Evolutionary conservation across 2,888 invertebrate genomes (phyloP).

Genomic region (Limnephilus marmoratus): DNA sequence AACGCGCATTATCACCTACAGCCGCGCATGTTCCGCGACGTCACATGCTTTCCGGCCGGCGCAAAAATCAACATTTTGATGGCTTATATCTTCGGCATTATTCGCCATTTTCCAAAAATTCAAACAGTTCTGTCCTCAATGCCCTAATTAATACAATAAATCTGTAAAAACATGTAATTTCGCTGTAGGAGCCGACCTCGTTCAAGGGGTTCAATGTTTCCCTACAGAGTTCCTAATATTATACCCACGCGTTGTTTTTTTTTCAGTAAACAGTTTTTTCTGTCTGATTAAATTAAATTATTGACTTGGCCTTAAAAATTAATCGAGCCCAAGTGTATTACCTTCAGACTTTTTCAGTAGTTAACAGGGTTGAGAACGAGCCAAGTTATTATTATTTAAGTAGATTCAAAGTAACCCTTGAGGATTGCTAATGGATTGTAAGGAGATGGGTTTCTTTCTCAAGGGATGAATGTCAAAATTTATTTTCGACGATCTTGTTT

Average conservation of each 20-base stretch:
- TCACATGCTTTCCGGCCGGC: too few species aligned
- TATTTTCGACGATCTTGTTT: not conserved
- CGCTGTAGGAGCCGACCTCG: too few species aligned
- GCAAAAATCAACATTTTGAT: too few species aligned
- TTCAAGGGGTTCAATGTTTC: not conserved
- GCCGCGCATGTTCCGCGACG: too few species aligned
- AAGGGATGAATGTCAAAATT: not conserved
- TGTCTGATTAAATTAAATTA: not conserved
- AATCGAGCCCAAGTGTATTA: not conserved
- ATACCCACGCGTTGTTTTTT: not conserved
- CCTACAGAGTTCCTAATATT: not conserved
- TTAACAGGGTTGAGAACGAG: slow-evolving; percentile 18
- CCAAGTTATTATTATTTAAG: not conserved
- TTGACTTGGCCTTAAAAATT: not conserved
- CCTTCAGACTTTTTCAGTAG: not conserved
- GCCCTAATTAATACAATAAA: too few species aligned
- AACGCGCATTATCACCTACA: too few species aligned
- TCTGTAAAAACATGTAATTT: too few species aligned
- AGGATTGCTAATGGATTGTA: not conserved
- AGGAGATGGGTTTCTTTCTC: not conserved
- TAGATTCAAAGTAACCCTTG: not conserved
- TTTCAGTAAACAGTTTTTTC: not conserved
- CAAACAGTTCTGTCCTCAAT: too few species aligned
- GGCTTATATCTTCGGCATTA: too few species aligned
- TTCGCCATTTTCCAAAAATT: too few species aligned